Evolutionary conservation across 2,797 vertebrate species (phyloP), one percentile per base, ranked within the genome.

Genomic region (Pempheris klunzingeri): DNA sequence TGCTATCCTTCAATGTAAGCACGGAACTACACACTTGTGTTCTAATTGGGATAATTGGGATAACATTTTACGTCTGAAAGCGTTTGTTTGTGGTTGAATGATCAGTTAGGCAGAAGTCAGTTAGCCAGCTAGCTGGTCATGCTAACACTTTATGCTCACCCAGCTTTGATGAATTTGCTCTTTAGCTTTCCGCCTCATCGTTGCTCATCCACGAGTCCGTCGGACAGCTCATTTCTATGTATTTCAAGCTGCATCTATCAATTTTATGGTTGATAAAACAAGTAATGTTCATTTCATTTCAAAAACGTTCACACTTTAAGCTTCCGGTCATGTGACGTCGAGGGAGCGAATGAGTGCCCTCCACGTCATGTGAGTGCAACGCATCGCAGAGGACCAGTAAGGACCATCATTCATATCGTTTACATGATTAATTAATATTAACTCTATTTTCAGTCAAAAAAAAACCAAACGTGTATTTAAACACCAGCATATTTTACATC

Each of bases 261-360:
- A 7, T 13, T 4, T 20, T 8, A 1, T 3, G 2, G 5, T 0
- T 2, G 18, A 22, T 28, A 20, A 41, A 46, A 12, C 3, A 5
- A 22, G 2, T 2, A 20, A 34, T 1, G 11, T 65, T 74, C 83
- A 52, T 86, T 88, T 80, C 61, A 49, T 84, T 83, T 86, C 34
- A 80, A 91, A 93, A 85, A 24, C 0, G 18, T 38, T 17, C 38
- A 7, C 47, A 1, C 14, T 10, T 14, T 30, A 0, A 0, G 54
- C 70, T 91, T 93, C 91, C 87, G 82, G 87, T 89, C 88, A 93
- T 7, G 84, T 87, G 88, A 77, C 47, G 1, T 3, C 0, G 0
- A 34, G 11, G 0, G 0, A 36, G 18, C 71, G 8, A 77, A 69
- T 52, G 15, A 1, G 4, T 2, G 24, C 0, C 9, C 0, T 15